Conservation (phyloP, 2,797 vertebrate species). For the Tympanoctomys barrerae region DNA sequence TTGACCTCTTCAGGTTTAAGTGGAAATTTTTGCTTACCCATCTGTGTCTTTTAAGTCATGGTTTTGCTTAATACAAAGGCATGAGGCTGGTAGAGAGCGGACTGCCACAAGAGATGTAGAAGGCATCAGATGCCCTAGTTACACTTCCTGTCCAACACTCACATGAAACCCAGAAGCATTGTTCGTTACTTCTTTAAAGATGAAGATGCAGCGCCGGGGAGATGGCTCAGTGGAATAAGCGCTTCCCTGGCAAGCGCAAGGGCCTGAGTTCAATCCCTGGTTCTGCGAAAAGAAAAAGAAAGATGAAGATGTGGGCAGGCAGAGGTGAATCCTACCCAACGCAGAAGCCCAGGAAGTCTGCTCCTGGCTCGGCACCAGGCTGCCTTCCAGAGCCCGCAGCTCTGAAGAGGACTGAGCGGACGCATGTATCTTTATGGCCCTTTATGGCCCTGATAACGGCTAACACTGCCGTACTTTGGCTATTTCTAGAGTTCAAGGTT, state of each 20-base stretch:
- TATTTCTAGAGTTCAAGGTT: slow-evolving; percentile 38
- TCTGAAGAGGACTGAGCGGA: neutral
- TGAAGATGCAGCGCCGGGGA: neutral
- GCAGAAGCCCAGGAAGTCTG: neutral
- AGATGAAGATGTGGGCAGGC: neutral
- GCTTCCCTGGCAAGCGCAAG: too few species aligned
- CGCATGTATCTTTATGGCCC: neutral
- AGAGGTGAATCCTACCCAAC: neutral
- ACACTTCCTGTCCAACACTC: neutral
- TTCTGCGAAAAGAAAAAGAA: neutral
- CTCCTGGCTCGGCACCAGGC: neutral
- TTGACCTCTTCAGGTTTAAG: slow-evolving; percentile 32
- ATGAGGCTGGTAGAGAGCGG: neutral
- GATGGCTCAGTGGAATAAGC: too few species aligned
- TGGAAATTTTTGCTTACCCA: slow-evolving; percentile 37
- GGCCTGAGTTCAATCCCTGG: too few species aligned
- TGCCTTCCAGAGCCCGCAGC: neutral
- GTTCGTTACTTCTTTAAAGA: slow-evolving; percentile 17
- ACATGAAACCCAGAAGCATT: neutral
- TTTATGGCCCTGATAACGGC: slow-evolving; percentile 21
- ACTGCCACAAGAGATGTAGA: neutral
- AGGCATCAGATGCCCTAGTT: neutral
- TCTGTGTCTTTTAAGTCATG: neutral
- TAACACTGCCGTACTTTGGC: slow-evolving; percentile 7
- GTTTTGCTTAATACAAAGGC: slow-evolving; percentile 46